Conservation (phyloP, 2,888 invertebrate genomes). For the Drosophila atripex region DNA sequence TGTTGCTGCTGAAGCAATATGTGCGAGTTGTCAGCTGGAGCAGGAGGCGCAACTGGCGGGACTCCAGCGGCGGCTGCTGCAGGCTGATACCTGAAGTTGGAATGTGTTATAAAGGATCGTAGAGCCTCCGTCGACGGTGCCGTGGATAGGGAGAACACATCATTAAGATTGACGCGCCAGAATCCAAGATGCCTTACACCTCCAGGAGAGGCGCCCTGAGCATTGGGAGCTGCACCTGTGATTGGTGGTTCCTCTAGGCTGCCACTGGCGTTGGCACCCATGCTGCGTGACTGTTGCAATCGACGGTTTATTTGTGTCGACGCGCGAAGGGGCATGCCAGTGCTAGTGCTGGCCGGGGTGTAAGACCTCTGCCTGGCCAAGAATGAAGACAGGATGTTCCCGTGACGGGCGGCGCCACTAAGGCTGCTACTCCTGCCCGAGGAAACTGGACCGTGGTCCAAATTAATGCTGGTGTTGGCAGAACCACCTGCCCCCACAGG, state of each 20-base stretch:
- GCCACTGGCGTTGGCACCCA: conserved; percentile 35
- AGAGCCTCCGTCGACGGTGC: conserved; percentile 78
- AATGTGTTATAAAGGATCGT: conserved; percentile 76
- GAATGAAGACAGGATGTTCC: conserved; percentile 65
- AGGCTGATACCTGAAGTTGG: conserved; percentile 74
- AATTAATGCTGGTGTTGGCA: conserved; percentile 59
- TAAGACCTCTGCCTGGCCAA: conserved; percentile 63
- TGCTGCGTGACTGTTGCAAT: conserved; percentile 53
- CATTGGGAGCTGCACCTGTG: conserved; percentile 3
- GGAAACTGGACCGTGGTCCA: conserved; percentile 53
- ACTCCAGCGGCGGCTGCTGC: conserved; percentile 21
- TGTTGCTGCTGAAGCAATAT: conserved; percentile 45
- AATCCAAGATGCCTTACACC: conserved; percentile 58
- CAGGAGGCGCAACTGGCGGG: conserved; percentile 21
- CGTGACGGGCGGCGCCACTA: conserved; percentile 31
- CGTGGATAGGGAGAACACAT: conserved; percentile 78
- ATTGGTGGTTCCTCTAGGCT: conserved; percentile 49
- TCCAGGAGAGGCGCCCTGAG: conserved; percentile 23
- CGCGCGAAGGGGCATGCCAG: conserved; percentile 27
- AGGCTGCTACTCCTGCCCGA: conserved; percentile 35
- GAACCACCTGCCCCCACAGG: conserved; percentile 13
- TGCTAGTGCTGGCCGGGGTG: conserved; percentile 50
- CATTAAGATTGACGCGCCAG: conserved; percentile 81
- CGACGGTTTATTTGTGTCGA: conserved; percentile 63
- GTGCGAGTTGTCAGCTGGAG: conserved; percentile 54